These are phyloP conservation scores for Crepidodera aurea DNA, from an alignment of 2,888 invertebrate genomes.

Conservation along the genomic window DNA sequence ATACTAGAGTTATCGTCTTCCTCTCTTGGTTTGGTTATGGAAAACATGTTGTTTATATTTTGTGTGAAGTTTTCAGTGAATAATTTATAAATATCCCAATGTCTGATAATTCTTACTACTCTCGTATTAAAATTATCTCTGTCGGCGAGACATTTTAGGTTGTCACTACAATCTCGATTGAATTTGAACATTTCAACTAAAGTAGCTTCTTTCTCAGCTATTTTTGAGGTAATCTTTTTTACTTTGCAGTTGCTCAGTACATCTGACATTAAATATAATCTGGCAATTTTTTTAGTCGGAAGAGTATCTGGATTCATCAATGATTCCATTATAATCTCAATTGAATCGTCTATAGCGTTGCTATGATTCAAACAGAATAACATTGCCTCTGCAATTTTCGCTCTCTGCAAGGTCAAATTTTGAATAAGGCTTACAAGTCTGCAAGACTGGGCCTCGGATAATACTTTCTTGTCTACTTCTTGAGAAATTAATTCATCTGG, in stretches of 20 bases:
- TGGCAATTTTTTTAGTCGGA: conserved; percentile 79
- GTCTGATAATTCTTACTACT: conserved; percentile 85
- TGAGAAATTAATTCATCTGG: conserved; percentile 84
- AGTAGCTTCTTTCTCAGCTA: conserved; percentile 54
- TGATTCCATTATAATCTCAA: conserved; percentile 87
- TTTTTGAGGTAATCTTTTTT: conserved; percentile 74
- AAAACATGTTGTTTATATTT: conserved; percentile 26
- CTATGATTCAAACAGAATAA: conserved; percentile 97
- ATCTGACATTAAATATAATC: conserved; percentile 94
- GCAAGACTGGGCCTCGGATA: conserved; percentile 83
- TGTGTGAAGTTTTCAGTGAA: conserved; percentile 23
- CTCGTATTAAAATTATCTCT: conserved; percentile 91
- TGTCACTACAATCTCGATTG: conserved; percentile 72
- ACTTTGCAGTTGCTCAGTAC: conserved; percentile 92
- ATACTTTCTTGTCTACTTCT: conserved; percentile 69
- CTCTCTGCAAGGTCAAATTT: conserved; percentile 77
- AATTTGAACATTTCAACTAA: conserved; percentile 78
- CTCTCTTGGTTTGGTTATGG: background rate
- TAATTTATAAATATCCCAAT: conserved; percentile 96
- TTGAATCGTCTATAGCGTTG: conserved; percentile 91
- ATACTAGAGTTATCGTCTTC: conserved; percentile 56
- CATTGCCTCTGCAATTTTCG: conserved; percentile 90
- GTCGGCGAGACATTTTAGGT: conserved; percentile 78
- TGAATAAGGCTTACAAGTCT: conserved; percentile 88
- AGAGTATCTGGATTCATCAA: conserved; percentile 73